Base-by-base conservation (phyloP, 2,888 invertebrate species). In the Mermis nigrescens region DNA sequence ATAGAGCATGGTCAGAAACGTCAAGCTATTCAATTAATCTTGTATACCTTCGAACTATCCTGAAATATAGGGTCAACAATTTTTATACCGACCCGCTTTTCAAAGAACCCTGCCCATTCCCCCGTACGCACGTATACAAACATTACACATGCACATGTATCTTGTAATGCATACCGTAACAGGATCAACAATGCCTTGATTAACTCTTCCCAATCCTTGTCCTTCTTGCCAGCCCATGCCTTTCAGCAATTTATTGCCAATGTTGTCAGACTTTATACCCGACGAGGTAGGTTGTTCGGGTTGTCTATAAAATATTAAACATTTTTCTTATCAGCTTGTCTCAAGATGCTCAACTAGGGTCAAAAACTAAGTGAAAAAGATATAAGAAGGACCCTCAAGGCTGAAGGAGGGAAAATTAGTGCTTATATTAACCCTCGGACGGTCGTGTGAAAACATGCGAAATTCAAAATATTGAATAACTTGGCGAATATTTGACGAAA, bases 181-280 rank as follows among this genome's bases (percentile, higher is more conserved):
- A 3, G 70, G 70, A 54, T 67, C 63, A 26, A 68, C 67, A 31
- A 70, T 70, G 53, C 69, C 69, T 75, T 95, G 94, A 71, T 89
- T 89, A 58, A 82, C 80, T 72, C 86, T 86, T 0, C 98, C 95
- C 27, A 98, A 77, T 0, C 98, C 98, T 77, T 87, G 83, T 0
- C 98, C 98, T 72, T 90, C 90, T 3, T 85, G 85, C 98, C 98
- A 98, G 2, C 98, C 98, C 98, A 98, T 98, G 76, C 90, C 91
- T 75, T 95, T 91, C 63, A 98, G 74, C 74, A 98, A 79, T 71
- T 88, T 85, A 71, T 86, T 94, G 4, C 95, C 98, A 61, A 94
- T 86, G 67, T 92, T 92, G 66, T 86, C 48, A 12, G 28, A 31
- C 24, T 48, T 79, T 68, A 90, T 80, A 62, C 85, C 79, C 73